phyloP scores from a whole-genome alignment of 2,888 invertebrate species.

The Sphaerolaimus hirsutus region DNA sequence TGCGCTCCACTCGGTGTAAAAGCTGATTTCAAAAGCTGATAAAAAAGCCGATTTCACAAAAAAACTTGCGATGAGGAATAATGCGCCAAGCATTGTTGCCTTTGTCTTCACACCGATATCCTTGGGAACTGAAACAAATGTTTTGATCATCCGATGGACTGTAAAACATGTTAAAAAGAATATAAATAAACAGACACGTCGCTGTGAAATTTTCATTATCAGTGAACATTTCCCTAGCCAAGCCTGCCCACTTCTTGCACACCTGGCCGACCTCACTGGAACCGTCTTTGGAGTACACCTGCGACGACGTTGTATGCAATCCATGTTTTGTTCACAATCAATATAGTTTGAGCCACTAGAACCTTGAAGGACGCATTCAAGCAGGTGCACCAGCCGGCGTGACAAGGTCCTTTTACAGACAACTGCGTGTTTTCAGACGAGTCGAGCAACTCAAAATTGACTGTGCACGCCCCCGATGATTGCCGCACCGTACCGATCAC shows the following conservation, averaged over 20 bases:
- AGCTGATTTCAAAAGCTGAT: too few species aligned
- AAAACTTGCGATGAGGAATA: slow-evolving; percentile 1
- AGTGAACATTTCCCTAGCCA: slow-evolving; percentile 54
- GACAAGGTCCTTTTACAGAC: background rate
- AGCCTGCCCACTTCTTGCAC: slow-evolving; percentile 64
- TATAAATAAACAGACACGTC: slow-evolving; percentile 33
- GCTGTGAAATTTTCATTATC: slow-evolving; percentile 69
- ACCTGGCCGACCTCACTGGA: slow-evolving; percentile 34
- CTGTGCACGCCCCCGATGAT: background rate
- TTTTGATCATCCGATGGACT: too few species aligned
- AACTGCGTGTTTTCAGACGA: background rate
- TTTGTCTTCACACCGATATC: slow-evolving; percentile 2
- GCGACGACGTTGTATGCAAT: too few species aligned
- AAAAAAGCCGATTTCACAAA: too few species aligned
- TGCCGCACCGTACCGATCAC: background rate
- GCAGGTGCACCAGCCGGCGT: background rate
- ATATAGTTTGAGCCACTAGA: background rate
- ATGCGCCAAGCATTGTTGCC: slow-evolving; percentile 1
- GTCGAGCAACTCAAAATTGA: background rate
- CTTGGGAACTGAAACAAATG: slow-evolving; percentile 1
- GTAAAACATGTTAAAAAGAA: too few species aligned
- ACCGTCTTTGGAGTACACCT: background rate
- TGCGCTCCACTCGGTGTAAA: too few species aligned
- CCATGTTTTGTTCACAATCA: too few species aligned
- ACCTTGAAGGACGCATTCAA: background rate